Percentiles rank a stretch among this genome's conserved stretches.
These are phyloP conservation scores for Alosa alosa DNA, from an alignment of 2,113 vertebrate species.

Conservation along the genomic window DNA sequence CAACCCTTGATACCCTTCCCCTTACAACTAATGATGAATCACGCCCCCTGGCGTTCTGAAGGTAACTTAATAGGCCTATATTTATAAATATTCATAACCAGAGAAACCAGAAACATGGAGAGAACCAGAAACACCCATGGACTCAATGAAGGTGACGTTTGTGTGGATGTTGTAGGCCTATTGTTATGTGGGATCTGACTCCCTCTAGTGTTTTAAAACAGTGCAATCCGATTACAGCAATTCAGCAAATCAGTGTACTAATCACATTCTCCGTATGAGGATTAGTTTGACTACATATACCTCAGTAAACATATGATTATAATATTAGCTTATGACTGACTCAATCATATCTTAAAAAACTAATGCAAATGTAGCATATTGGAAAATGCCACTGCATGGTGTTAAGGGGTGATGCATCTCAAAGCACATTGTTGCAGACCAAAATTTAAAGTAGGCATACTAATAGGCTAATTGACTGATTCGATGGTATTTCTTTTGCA, in stretches of 20 bases:
- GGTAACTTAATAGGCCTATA: too few species aligned
- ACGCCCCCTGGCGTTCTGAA: too few species aligned
- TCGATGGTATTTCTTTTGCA: too few species aligned
- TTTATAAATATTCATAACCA: too few species aligned
- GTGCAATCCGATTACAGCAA: not conserved
- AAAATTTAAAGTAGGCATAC: too few species aligned
- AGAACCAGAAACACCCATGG: too few species aligned
- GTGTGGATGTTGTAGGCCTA: not conserved
- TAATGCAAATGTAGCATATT: not conserved
- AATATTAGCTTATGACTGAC: not conserved
- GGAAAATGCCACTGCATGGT: not conserved
- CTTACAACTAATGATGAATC: too few species aligned
- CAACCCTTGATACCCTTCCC: too few species aligned
- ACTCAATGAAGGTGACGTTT: too few species aligned
- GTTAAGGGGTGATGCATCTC: not conserved
- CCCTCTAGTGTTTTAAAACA: slow-evolving; percentile 2
- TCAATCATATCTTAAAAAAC: not conserved
- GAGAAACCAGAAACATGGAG: too few species aligned
- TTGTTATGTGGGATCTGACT: not conserved
- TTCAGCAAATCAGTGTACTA: not conserved
- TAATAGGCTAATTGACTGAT: too few species aligned
- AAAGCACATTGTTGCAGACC: not conserved
- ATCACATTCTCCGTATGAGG: not conserved
- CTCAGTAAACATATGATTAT: not conserved
- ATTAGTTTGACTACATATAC: not conserved